phyloP scores from a whole-genome alignment of 1,140 invertebrate genomes.

The Mesaphorura yosii region DNA sequence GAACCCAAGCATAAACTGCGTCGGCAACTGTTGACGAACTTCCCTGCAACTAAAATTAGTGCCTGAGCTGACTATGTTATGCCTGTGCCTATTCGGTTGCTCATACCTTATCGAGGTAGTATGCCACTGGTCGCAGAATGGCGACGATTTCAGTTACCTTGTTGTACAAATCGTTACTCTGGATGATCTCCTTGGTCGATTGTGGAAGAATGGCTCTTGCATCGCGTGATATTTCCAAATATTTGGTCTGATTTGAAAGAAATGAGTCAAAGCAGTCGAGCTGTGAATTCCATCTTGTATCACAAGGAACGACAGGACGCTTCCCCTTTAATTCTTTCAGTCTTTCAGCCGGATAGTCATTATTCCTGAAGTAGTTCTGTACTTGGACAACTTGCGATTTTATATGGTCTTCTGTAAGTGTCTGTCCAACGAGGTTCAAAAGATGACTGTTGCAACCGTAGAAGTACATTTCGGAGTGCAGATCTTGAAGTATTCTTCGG shows the following conservation, averaged over 20 bases:
- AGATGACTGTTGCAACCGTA: constrained; percentile 13
- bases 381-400: not conserved
- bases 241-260: constrained; percentile 14
- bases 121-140: not conserved
- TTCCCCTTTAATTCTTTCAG: not conserved
- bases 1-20: not conserved
- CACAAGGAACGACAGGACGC: constrained; percentile 2
- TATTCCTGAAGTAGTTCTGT: constrained; percentile 11
- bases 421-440: constrained; percentile 12
- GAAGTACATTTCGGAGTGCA: not conserved
- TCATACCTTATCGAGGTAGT: not conserved
- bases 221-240: constrained; percentile 14
- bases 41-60: not conserved
- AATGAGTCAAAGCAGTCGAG: constrained; percentile 1
- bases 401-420: not conserved
- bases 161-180: not conserved
- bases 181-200: not conserved
- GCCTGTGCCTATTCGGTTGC: too few relatives aligned
- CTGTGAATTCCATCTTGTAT: constrained; percentile 18
- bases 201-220: not conserved
- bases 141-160: not conserved
- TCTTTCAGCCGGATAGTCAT: not conserved
- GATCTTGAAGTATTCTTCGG: not conserved
- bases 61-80: too few relatives aligned
- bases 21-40: not conserved